These are phyloP conservation scores for Mergus octosetaceus DNA, from an alignment of 2,797 vertebrate genomes.

Conservation along the genomic window DNA sequence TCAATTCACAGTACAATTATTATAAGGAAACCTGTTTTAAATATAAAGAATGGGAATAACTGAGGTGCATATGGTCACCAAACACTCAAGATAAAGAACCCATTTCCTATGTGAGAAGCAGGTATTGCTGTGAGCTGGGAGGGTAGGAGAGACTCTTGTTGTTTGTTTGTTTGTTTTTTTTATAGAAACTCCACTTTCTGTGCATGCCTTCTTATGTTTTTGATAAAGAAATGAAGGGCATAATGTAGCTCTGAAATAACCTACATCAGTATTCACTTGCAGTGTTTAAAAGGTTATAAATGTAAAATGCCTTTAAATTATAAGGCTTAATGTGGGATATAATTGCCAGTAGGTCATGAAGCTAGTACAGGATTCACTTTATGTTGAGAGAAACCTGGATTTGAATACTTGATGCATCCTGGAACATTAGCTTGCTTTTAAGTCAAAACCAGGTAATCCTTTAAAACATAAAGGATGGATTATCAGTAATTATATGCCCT, in stretches of 20 bases:
- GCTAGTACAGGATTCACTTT: not conserved
- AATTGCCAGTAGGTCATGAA: slow-evolving; percentile 46
- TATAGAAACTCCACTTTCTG: not conserved
- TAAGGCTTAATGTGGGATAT: slow-evolving; percentile 19
- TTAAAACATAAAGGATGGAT: not conserved
- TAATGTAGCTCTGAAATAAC: not conserved
- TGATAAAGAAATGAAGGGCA: not conserved
- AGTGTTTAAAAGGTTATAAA: slow-evolving; percentile 13
- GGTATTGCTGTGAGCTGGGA: not conserved
- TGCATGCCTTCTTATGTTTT: not conserved
- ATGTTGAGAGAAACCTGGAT: slow-evolving; percentile 9
- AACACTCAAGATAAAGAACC: not conserved
- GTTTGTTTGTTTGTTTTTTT: not conserved
- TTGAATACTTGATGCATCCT: slow-evolving; percentile 1
- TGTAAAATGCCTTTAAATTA: slow-evolving; percentile 28
- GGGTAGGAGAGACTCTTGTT: not conserved
- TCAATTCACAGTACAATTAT: not conserved
- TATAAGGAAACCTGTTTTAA: not conserved
- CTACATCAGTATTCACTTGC: not conserved
- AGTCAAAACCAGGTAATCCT: slow-evolving; percentile 28
- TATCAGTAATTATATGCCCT: slow-evolving; percentile 4
- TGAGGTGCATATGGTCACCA: not conserved
- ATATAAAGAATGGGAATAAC: not conserved
- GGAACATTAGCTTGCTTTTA: slow-evolving; percentile 42
- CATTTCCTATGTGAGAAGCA: not conserved